These are phyloP conservation scores for Gonioctena quinquepunctata DNA, from an alignment of 1,140 invertebrate species.

Conservation along the genomic window DNA sequence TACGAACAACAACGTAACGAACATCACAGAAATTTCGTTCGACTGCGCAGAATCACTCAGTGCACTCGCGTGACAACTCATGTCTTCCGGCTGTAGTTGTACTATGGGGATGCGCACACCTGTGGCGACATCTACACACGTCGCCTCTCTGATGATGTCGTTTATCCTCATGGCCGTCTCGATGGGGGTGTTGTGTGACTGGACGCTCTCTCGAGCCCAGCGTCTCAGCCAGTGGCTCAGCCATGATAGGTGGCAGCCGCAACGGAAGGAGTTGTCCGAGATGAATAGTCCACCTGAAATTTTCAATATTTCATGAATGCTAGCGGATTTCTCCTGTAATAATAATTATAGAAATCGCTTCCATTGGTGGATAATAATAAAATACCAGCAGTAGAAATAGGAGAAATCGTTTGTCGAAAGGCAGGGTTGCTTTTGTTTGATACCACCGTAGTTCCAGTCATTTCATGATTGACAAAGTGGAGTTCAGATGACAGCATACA, in stretches of 20 bases:
- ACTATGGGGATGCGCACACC: conserved; percentile 67
- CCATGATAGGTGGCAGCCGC: conserved; percentile 88
- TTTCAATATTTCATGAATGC: too few species aligned
- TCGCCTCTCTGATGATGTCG: conserved; percentile 60
- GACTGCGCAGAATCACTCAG: conserved; percentile 58
- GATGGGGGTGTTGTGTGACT: conserved; percentile 68
- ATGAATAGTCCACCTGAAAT: conserved; percentile 83
- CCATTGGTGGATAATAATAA: too few species aligned
- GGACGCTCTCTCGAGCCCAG: conserved; percentile 79
- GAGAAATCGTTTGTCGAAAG: too few species aligned
- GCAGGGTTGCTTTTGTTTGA: too few species aligned
- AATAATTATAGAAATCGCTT: too few species aligned
- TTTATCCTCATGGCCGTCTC: conserved; percentile 59
- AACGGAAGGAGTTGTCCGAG: conserved; percentile 81
- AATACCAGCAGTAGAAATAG: too few species aligned
- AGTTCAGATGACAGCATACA: too few species aligned
- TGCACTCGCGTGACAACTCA: conserved; percentile 75
- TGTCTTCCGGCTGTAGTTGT: conserved; percentile 72
- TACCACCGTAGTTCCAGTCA: too few species aligned
- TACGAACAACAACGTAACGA: neutral
- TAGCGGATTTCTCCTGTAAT: too few species aligned
- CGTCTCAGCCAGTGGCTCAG: conserved; percentile 85
- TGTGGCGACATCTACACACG: conserved; percentile 66
- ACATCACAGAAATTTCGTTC: neutral
- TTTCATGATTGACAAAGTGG: too few species aligned